These are phyloP conservation scores for Nicator chloris DNA, from an alignment of 2,113 vertebrate genomes.

Conservation along the genomic window DNA sequence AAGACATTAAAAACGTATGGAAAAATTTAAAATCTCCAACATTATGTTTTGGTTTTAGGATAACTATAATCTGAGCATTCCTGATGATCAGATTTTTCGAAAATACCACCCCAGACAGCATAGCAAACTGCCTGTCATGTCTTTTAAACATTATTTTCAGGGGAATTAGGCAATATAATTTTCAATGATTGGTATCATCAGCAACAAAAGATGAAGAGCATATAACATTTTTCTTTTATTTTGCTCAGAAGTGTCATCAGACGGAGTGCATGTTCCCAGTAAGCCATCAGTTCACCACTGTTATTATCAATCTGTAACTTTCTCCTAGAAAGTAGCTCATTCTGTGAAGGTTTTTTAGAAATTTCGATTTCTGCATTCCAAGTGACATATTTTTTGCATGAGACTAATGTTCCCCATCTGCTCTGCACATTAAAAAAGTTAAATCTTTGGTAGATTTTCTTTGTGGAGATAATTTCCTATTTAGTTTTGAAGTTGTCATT, in stretches of 20 bases:
- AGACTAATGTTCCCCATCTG: not conserved
- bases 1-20: not conserved
- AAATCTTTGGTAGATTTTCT: not conserved
- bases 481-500: not conserved
- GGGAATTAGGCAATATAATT: not conserved
- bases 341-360: not conserved
- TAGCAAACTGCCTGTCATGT: not conserved
- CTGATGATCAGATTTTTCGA: not conserved
- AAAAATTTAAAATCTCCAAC: not conserved
- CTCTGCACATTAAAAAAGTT: not conserved
- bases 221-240: not conserved
- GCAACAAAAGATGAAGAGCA: not conserved
- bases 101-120: not conserved
- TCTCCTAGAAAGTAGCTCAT: not conserved
- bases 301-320: not conserved
- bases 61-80: not conserved
- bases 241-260: not conserved
- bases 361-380: not conserved
- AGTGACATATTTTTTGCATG: not conserved
- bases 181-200: not conserved
- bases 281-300: not conserved
- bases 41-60: not conserved
- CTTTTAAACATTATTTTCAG: not conserved
- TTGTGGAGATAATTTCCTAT: not conserved
- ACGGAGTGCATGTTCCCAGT: not conserved